A percentile compares a stretch with the other conserved stretches of the same genome.
Conservation (phyloP, 2,113 vertebrate genomes). For the Paradoxurus hermaphroditus region DNA sequence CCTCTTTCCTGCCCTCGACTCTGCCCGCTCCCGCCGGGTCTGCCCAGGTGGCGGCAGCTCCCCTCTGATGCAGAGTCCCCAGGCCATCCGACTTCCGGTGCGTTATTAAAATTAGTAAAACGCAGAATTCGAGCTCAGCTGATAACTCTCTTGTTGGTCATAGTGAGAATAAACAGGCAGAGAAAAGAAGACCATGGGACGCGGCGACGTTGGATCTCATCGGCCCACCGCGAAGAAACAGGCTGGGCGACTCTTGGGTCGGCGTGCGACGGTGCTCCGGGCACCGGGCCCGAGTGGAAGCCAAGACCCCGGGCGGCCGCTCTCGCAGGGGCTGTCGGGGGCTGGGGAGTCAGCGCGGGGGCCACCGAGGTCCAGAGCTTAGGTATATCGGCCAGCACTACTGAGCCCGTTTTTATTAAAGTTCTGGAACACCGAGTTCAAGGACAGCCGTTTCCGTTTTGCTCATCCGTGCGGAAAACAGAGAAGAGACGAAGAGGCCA, state of each 20-base stretch:
- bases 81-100: neutral
- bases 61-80: neutral
- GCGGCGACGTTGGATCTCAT: fast-evolving
- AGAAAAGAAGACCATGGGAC: neutral
- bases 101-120: neutral
- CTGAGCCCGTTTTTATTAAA: neutral
- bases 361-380: fast-evolving
- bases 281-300: neutral
- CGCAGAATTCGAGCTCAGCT: neutral
- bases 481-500: neutral
- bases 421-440: neutral
- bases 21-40: neutral
- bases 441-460: neutral
- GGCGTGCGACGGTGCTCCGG: neutral
- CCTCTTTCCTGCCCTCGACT: neutral
- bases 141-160: neutral
- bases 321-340: neutral
- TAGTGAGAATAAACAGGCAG: neutral
- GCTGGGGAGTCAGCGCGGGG: neutral
- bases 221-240: neutral
- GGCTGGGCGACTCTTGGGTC: fast-evolving
- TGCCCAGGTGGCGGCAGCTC: fast-evolving
- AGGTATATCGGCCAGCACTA: neutral
- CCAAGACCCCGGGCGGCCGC: too few relatives aligned
- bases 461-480: neutral